Evolutionary conservation across 1,140 invertebrate species (phyloP).

Genomic region (Euwallacea fornicatus): DNA sequence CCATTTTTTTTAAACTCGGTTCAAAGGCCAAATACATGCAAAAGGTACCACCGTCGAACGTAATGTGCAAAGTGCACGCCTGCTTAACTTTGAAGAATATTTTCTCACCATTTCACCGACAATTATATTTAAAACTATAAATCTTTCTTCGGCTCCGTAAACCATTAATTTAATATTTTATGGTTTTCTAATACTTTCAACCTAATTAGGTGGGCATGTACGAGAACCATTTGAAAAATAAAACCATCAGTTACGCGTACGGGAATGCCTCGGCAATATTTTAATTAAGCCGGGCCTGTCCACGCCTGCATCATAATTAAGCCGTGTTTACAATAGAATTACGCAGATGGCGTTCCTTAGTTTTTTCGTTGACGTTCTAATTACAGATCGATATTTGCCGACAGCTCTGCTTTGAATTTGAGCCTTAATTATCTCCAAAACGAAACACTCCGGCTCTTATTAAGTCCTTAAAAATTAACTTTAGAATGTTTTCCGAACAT

Average conservation of each 20-base stretch:
- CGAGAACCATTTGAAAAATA: not conserved
- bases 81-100: constrained; percentile 18
- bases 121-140: constrained; percentile 34
- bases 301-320: constrained; percentile 35
- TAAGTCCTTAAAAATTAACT: constrained; percentile 26
- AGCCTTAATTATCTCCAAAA: constrained; percentile 29
- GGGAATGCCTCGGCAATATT: constrained; percentile 14
- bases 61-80: constrained; percentile 24
- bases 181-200: constrained; percentile 23
- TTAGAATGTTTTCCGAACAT: constrained; percentile 16
- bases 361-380: constrained; percentile 32
- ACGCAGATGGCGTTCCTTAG: constrained; percentile 27
- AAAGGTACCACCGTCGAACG: not conserved
- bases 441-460: not conserved
- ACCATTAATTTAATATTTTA: constrained; percentile 34
- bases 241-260: constrained; percentile 5
- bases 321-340: constrained; percentile 36
- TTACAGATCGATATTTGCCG: constrained; percentile 35
- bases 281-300: constrained; percentile 15
- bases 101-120: constrained; percentile 36
- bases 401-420: constrained; percentile 12
- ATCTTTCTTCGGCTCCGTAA: constrained; percentile 19
- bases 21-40: constrained; percentile 14
- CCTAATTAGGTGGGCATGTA: constrained; percentile 7
- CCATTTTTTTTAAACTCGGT: constrained; percentile 7